Evolutionary conservation across 2,888 invertebrate species (phyloP).

Genomic region (Lagria hirta): DNA sequence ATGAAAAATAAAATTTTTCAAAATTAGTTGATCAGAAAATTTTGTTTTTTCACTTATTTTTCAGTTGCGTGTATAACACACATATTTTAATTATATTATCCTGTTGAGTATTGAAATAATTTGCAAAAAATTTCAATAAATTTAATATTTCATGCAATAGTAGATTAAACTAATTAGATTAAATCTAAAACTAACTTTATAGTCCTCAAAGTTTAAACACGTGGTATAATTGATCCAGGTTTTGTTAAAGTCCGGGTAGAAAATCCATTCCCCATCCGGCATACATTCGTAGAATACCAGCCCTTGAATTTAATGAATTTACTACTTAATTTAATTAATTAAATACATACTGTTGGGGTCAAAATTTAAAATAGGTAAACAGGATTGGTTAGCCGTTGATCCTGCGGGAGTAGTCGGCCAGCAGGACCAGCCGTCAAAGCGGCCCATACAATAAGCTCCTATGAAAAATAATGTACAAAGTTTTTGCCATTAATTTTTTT

Average conservation of each 20-base stretch:
- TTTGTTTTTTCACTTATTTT: no score
- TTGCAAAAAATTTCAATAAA: no score
- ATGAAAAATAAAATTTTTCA: no score
- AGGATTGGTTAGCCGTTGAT: constrained; percentile 63
- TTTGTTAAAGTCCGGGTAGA: constrained; percentile 71
- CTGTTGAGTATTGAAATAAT: no score
- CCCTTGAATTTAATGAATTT: constrained; percentile 62
- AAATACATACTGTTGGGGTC: constrained; percentile 70
- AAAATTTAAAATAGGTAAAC: constrained; percentile 76
- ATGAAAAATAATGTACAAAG: no score
- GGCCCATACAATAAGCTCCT: constrained; percentile 69
- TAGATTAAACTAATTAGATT: neutral
- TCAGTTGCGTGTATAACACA: no score
- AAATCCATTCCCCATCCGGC: constrained; percentile 79
- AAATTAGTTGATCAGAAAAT: no score
- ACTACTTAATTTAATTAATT: neutral
- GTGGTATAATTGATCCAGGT: constrained; percentile 92
- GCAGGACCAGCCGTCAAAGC: constrained; percentile 83
- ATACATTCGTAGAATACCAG: constrained; percentile 81
- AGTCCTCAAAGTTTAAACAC: constrained; percentile 73
- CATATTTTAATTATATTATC: no score
- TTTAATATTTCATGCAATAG: no score
- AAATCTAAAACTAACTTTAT: constrained; percentile 59
- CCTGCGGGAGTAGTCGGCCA: constrained; percentile 74
- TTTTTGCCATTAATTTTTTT: no score